phyloP scores from a whole-genome alignment of 2,113 vertebrate species.

The Brachyhypopomus gauderio region DNA sequence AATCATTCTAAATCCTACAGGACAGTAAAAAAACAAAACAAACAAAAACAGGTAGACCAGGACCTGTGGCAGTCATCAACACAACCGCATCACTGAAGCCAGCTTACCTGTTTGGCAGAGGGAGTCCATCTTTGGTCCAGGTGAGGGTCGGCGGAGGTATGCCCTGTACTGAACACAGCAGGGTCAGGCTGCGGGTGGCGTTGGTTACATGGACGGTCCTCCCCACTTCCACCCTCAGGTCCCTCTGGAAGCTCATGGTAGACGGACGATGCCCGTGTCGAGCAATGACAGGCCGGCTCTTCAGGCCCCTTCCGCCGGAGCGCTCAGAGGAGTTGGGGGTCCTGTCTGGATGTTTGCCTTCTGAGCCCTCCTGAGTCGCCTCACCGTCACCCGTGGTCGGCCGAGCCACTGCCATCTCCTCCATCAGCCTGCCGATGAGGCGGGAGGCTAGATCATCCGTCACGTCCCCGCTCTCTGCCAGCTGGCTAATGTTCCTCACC shows the following conservation, averaged over 20 bases:
- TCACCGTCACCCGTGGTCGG: constrained; percentile 58
- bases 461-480: constrained; percentile 77
- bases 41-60: no score
- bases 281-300: constrained; percentile 69
- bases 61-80: no score
- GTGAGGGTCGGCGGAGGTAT: constrained; percentile 68
- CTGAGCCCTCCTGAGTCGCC: constrained; percentile 53
- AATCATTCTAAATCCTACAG: no score
- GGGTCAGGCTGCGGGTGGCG: constrained; percentile 72
- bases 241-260: constrained; percentile 76
- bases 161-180: constrained; percentile 75
- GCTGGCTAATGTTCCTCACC: constrained; percentile 81
- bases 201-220: constrained; percentile 76
- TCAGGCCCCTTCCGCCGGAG: constrained; percentile 46
- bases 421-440: constrained; percentile 80
- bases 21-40: no score
- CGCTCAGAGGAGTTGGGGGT: constrained; percentile 66
- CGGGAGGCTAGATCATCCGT: constrained; percentile 79
- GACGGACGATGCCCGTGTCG: constrained; percentile 68
- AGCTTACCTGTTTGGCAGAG: constrained; percentile 65
- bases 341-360: constrained; percentile 63
- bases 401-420: constrained; percentile 67
- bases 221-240: constrained; percentile 77
- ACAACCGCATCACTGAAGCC: background rate
- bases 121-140: constrained; percentile 85